A percentile compares a stretch with the other conserved stretches of the same genome.
Evolutionary conservation across 1,140 invertebrate genomes (phyloP).

Genomic region (Leptinotarsa texana): DNA sequence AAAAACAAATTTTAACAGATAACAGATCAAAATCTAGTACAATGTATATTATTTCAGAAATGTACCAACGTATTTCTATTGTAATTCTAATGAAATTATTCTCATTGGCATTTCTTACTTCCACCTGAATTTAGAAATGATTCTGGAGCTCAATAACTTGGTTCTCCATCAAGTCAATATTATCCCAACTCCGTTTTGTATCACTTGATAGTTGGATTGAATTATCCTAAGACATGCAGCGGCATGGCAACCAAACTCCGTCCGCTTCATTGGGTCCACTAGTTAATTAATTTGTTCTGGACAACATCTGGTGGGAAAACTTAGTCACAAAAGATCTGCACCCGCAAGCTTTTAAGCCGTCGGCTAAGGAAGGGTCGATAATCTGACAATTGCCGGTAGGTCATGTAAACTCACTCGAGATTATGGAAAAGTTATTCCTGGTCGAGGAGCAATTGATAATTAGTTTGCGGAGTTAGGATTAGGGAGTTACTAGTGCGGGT

Average conservation of each 20-base stretch:
- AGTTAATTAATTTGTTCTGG: not conserved
- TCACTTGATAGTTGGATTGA: too few species aligned
- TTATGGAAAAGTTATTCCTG: not conserved
- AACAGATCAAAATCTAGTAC: too few species aligned
- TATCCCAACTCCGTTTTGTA: too few species aligned
- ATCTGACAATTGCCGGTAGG: conserved; percentile 2
- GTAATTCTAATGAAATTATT: too few species aligned
- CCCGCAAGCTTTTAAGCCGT: not conserved
- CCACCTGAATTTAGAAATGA: too few species aligned
- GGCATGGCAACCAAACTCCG: not conserved
- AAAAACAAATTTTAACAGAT: too few species aligned
- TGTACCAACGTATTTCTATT: too few species aligned
- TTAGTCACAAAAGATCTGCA: not conserved
- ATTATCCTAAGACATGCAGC: not conserved
- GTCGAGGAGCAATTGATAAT: not conserved
- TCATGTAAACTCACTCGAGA: not conserved
- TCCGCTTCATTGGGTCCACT: not conserved
- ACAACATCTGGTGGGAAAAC: not conserved
- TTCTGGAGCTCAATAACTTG: too few species aligned
- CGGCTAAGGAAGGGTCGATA: conserved; percentile 1
- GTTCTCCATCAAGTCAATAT: too few species aligned
- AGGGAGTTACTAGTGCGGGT: too few species aligned
- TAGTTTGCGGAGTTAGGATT: not conserved
- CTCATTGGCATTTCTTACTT: too few species aligned
- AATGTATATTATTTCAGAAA: too few species aligned